These are phyloP conservation scores for Loriculus beryllinus DNA, from an alignment of 2,797 vertebrate species.

Conservation along the genomic window DNA sequence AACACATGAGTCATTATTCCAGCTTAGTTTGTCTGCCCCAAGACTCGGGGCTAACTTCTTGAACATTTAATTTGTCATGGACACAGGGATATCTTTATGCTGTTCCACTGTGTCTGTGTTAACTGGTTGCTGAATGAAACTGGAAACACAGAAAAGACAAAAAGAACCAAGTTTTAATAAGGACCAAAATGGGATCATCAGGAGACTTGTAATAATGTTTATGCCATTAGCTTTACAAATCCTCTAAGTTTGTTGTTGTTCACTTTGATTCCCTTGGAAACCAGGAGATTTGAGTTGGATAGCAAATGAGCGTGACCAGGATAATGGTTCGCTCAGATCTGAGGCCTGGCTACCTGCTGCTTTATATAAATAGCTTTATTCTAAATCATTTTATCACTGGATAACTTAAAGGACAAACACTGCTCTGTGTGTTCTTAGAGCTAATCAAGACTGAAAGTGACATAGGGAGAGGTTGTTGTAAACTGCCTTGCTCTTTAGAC, in stretches of 20 bases:
- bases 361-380: conserved; percentile 65
- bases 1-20: conserved; percentile 78
- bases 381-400: conserved; percentile 61
- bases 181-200: not conserved
- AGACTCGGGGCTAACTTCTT: conserved; percentile 47
- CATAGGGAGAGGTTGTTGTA: not conserved
- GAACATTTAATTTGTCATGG: conserved; percentile 71
- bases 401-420: conserved; percentile 28
- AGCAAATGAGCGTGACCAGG: conserved; percentile 64
- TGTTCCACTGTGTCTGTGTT: not conserved
- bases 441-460: not conserved
- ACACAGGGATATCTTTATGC: conserved; percentile 50
- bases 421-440: not conserved
- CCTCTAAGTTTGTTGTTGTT: conserved; percentile 23
- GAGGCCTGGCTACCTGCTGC: conserved; percentile 70
- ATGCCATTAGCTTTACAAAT: conserved; percentile 43
- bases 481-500: not conserved
- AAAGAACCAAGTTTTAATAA: not conserved
- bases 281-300: conserved; percentile 40
- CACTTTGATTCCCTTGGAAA: conserved; percentile 60
- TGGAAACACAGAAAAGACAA: not conserved
- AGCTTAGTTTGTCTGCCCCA: conserved; percentile 76
- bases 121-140: not conserved
- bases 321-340: conserved; percentile 75
- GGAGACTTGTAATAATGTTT: not conserved